phyloP scores from a whole-genome alignment of 2,888 invertebrate genomes.

The Rhamnusium bicolor region DNA sequence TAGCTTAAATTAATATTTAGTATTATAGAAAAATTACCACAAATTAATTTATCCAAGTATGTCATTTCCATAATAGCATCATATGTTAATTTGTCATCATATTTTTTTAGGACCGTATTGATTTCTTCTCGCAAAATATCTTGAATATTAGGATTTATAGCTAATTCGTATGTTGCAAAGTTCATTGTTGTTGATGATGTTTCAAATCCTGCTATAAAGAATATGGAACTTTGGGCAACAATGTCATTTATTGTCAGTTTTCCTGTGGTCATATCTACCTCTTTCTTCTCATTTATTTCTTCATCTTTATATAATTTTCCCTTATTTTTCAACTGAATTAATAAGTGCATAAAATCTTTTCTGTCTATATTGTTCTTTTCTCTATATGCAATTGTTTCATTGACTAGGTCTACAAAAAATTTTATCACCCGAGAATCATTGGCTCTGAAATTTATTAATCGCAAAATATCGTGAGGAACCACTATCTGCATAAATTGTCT shows the following conservation, averaged over 20 bases:
- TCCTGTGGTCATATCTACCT: not conserved
- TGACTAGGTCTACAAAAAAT: constrained; percentile 60
- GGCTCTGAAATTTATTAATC: not conserved
- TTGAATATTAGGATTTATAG: constrained; percentile 47
- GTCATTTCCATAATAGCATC: constrained; percentile 48
- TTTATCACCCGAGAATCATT: not conserved
- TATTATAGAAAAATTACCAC: not conserved
- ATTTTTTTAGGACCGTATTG: constrained; percentile 37
- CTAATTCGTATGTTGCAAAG: constrained; percentile 49
- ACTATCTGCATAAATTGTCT: not conserved
- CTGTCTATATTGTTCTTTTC: constrained; percentile 63
- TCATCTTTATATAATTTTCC: constrained; percentile 52
- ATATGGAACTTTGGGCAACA: constrained; percentile 50
- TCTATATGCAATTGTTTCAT: constrained; percentile 63
- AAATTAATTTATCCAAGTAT: constrained; percentile 67
- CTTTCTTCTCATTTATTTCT: constrained; percentile 27
- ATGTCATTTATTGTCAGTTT: constrained; percentile 39
- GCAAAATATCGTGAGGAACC: not conserved
- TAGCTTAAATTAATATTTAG: not conserved
- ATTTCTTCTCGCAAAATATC: constrained; percentile 48
- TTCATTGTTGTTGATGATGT: constrained; percentile 52
- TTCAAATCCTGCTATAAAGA: constrained; percentile 52
- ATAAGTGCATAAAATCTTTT: constrained; percentile 72
- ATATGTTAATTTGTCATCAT: constrained; percentile 49
- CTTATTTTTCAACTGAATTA: constrained; percentile 69